Evolutionary conservation across 2,797 vertebrate species (phyloP), one percentile per base, ranked within the genome.

Genomic region (Amniataba percoides): DNA sequence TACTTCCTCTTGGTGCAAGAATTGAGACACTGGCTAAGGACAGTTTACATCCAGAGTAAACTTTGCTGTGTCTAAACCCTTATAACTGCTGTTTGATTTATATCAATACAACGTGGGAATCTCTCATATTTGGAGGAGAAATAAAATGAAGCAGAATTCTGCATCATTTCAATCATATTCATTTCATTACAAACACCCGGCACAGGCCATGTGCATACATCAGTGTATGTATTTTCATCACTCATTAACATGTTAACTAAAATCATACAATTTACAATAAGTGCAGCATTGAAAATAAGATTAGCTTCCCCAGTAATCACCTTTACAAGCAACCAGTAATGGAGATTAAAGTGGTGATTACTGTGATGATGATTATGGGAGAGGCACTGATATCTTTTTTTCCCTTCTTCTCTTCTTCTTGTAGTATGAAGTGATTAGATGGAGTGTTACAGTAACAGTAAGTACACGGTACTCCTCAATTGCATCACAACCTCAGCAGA

Each of bases 11-110:
- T 19, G 1, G 16, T 12, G n/a, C 23, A 21, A 23, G 27, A 56
- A 58, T 21, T 36, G 16, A 45, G 70, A 71, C 59, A 31, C 13
- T 19, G 2, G 45, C 15, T 12, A 2, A 18, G 4, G 51, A 69
- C 31, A 55, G 52, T 80, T 84, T 81, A 74, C 16, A 43, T 52
- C 0, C 13, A 45, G 59, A 51, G 46, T 64, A 74, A 72, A 68
- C 53, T 25, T 25, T 4, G 18, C 46, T 27, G 25, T 57, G 48
- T 60, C 15, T 9, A 42, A 76, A 21, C 18, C 31, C 15, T 55
- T 1, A 19, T 12, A 58, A 40, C 16, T 57, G 56, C 58, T 67
- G 31, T 71, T 64, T 71, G 40, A 82, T 58, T 46, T 1, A 45
- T 53, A 27, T 59, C 42, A 34, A 25, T 34, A 56, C 36, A 13